A percentile compares a stretch with the other conserved stretches of the same genome.
Conservation (phyloP, 2,888 invertebrate species). For the Cremastinae sp. region DNA sequence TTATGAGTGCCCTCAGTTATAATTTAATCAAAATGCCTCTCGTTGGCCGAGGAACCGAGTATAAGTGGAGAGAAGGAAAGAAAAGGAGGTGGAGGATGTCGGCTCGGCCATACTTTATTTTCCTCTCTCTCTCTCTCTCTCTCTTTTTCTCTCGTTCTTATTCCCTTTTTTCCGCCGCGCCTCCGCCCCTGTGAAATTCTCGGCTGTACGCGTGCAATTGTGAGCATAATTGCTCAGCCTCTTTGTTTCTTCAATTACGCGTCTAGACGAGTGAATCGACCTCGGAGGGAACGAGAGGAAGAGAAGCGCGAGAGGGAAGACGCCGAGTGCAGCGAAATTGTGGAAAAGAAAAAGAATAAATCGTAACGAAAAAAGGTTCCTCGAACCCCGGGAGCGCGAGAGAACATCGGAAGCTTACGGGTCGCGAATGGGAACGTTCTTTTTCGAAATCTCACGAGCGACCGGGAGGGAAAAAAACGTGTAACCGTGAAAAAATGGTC, state of each 20-base stretch:
- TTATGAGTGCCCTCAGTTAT: conserved; percentile 69
- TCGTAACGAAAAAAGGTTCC: conserved; percentile 15
- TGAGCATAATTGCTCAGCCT: conserved; percentile 76
- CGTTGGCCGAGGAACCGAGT: conserved; percentile 39
- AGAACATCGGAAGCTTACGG: conserved; percentile 37
- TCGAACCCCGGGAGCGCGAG: conserved; percentile 13
- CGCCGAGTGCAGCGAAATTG: conserved; percentile 14
- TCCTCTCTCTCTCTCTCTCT: too few species aligned
- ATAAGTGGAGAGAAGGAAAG: conserved; percentile 38
- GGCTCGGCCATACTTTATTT: conserved; percentile 71
- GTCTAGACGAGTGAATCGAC: conserved; percentile 71
- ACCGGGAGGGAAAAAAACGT: too few species aligned
- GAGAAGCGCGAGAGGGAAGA: conserved; percentile 14
- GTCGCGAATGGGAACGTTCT: too few species aligned
- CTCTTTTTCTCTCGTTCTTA: too few species aligned
- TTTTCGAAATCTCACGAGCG: too few species aligned
- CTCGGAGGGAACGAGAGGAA: conserved; percentile 39
- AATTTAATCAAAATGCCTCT: conserved; percentile 75
- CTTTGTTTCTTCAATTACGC: conserved; percentile 79
- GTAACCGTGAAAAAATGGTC: too few species aligned
- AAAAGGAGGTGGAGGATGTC: conserved; percentile 53
- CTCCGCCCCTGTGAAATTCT: conserved; percentile 58
- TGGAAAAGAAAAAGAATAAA: conserved; percentile 38
- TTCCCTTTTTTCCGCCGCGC: too few species aligned
- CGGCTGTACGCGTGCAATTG: conserved; percentile 71